Conservation (phyloP, 2,113 vertebrate species). For the Anarhynchus alexandrinus region DNA sequence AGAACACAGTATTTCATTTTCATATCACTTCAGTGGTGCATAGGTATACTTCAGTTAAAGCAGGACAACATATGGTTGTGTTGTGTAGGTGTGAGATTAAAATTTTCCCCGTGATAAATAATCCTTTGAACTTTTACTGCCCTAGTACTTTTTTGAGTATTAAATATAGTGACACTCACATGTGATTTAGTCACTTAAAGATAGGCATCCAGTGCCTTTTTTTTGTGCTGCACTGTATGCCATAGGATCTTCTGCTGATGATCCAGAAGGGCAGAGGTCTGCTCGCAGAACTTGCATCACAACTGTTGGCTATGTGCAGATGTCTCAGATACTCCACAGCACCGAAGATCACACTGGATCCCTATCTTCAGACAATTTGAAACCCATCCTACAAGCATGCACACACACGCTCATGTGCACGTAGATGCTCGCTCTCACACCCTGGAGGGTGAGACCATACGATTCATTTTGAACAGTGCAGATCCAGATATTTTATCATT, state of each 20-base stretch:
- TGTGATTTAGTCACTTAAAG: not conserved
- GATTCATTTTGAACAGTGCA: not conserved
- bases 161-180: not conserved
- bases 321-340: not conserved
- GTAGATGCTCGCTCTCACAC: not conserved
- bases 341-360: not conserved
- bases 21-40: not conserved
- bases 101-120: not conserved
- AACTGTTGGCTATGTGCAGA: not conserved
- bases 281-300: not conserved
- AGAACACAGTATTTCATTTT: not conserved
- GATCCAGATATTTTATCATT: not conserved
- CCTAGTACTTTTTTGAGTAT: not conserved
- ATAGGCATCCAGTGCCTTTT: not conserved
- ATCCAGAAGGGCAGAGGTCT: not conserved
- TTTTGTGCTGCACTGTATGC: not conserved
- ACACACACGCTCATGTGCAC: accelerated
- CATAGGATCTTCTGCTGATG: not conserved
- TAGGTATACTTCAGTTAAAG: not conserved
- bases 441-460: not conserved
- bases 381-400: not conserved
- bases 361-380: not conserved
- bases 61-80: not conserved
- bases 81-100: not conserved
- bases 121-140: not conserved